phyloP scores from a whole-genome alignment of 1,140 invertebrate species.

The Ips typographus region DNA sequence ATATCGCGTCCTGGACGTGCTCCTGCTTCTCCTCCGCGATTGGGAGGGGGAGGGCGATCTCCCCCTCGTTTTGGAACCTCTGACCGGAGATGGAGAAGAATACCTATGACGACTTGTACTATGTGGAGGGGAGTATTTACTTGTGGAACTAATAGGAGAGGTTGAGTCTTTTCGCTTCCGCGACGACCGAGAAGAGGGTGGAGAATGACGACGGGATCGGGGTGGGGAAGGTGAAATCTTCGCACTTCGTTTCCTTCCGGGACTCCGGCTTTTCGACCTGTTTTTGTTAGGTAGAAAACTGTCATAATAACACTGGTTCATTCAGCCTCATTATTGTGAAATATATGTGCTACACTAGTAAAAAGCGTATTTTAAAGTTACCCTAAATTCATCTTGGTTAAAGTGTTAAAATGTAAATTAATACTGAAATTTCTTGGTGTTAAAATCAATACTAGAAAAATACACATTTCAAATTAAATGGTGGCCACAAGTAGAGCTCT shows the following conservation, averaged over 20 bases:
- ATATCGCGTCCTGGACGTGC: conserved; percentile 43
- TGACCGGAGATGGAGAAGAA: conserved; percentile 42
- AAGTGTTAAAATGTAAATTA: too few relatives aligned
- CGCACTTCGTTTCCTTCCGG: conserved; percentile 45
- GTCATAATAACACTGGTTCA: conserved; percentile 20
- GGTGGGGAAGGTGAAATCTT: conserved; percentile 48
- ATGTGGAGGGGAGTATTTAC: conserved; percentile 46
- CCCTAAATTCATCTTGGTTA: too few relatives aligned
- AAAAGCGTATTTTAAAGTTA: too few relatives aligned
- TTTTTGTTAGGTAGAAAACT: conserved; percentile 37
- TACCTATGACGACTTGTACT: conserved; percentile 37
- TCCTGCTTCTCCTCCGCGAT: conserved; percentile 38
- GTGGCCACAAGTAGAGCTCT: too few relatives aligned
- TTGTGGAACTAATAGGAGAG: conserved; percentile 46
- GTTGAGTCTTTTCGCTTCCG: conserved; percentile 45
- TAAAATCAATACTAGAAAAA: too few relatives aligned
- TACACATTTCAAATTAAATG: too few relatives aligned
- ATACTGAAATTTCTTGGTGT: too few relatives aligned
- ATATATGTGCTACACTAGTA: too few relatives aligned
- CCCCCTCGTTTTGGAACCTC: conserved; percentile 22
- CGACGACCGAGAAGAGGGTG: conserved; percentile 43
- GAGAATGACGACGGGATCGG: conserved; percentile 46
- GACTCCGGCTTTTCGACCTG: conserved; percentile 52
- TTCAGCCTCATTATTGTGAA: not conserved
- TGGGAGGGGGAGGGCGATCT: conserved; percentile 37